Evolutionary conservation across 2,797 vertebrate genomes (phyloP).

Genomic region (Intellagama lesueurii): DNA sequence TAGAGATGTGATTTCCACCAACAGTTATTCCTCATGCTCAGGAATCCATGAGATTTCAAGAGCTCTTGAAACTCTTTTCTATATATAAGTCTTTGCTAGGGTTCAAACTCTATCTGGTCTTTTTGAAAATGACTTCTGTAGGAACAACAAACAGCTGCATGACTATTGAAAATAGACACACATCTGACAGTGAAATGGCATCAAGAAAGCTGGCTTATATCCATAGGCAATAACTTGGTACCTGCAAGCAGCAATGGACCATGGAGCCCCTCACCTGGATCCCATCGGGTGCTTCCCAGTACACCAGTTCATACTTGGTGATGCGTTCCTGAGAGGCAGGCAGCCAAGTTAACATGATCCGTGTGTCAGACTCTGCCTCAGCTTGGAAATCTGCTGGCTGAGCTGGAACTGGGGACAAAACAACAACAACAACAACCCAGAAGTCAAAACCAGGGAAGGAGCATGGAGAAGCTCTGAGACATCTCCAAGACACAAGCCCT

Average conservation of each 20-base stretch:
- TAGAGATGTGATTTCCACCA: neutral
- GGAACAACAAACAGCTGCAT: neutral
- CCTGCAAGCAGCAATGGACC: neutral
- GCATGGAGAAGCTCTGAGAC: neutral
- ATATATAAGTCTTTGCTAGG: neutral
- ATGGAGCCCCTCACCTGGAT: slow-evolving; percentile 82
- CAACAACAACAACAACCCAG: no score
- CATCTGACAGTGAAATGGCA: neutral
- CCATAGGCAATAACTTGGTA: neutral
- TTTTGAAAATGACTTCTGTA: neutral
- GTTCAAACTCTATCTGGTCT: neutral
- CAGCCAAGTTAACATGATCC: slow-evolving; percentile 92
- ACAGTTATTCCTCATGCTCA: neutral
- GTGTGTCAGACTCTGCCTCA: slow-evolving; percentile 92
- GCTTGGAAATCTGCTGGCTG: slow-evolving; percentile 92
- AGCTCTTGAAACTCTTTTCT: neutral
- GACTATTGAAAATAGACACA: neutral
- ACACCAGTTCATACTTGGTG: slow-evolving; percentile 88
- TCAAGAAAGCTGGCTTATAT: neutral
- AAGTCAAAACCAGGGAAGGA: slow-evolving; percentile 15
- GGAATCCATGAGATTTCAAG: neutral
- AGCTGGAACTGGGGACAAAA: slow-evolving; percentile 85
- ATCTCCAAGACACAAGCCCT: neutral
- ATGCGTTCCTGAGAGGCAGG: slow-evolving; percentile 91
- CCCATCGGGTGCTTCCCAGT: slow-evolving; percentile 88